phyloP scores from a whole-genome alignment of 2,113 vertebrate genomes.

The Coturnix japonica region DNA sequence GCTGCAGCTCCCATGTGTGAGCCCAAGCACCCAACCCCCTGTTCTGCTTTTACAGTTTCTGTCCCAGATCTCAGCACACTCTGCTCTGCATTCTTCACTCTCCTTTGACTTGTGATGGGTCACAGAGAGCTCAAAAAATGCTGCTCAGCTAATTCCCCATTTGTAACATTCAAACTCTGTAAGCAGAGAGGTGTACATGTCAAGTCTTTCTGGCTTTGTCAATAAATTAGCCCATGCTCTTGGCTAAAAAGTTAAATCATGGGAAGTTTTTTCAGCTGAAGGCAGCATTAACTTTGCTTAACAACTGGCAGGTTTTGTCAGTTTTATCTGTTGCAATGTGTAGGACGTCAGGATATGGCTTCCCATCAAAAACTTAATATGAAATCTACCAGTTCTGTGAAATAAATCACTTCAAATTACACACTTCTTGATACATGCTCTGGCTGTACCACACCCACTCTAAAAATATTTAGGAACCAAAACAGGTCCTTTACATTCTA shows the following conservation, averaged over 20 bases:
- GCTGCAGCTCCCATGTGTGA: not conserved
- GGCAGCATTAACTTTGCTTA: not conserved
- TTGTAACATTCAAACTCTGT: not conserved
- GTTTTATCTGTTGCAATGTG: not conserved
- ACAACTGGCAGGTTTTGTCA: not conserved
- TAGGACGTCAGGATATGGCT: not conserved
- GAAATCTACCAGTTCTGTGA: not conserved
- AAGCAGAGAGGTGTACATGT: not conserved
- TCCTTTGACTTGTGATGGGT: not conserved
- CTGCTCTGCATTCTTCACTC: rapidly evolving
- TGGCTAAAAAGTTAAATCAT: not conserved
- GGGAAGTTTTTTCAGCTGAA: not conserved
- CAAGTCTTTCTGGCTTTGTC: not conserved
- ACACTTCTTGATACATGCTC: not conserved
- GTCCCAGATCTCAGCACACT: not conserved
- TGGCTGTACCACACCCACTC: not conserved
- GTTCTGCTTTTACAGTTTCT: not conserved
- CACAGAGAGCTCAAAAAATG: not conserved
- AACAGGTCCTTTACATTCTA: not conserved
- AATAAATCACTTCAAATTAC: not conserved
- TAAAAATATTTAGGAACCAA: not conserved
- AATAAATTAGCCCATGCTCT: not conserved
- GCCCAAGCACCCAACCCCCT: not conserved
- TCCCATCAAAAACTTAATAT: not conserved
- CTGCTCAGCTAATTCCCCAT: not conserved